Conservation (phyloP, 1,140 invertebrate species). For the Diorhabda carinulata region DNA sequence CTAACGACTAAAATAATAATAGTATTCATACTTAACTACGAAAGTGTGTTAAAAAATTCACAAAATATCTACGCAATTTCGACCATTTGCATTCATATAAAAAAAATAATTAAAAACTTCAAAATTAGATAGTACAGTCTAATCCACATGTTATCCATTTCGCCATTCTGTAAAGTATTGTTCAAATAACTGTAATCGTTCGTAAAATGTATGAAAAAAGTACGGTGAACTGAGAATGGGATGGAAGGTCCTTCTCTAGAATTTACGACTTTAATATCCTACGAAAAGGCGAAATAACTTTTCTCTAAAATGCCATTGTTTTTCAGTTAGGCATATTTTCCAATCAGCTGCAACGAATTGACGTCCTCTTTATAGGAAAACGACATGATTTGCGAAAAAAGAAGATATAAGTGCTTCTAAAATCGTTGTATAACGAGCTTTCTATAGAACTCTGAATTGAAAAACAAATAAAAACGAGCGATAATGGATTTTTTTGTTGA, state of each 20-base stretch:
- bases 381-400: slow-evolving; percentile 12
- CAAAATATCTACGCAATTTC: too few species aligned
- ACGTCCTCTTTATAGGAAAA: slow-evolving; percentile 13
- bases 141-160: too few species aligned
- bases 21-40: too few species aligned
- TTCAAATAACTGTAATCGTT: background rate
- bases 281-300: background rate
- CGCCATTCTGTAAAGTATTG: too few species aligned
- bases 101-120: too few species aligned
- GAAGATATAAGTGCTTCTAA: slow-evolving; percentile 27
- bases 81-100: too few species aligned
- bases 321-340: slow-evolving; percentile 19
- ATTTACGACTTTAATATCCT: slow-evolving; percentile 2
- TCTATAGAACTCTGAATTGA: slow-evolving; percentile 26
- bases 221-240: background rate
- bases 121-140: too few species aligned
- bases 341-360: slow-evolving; percentile 10
- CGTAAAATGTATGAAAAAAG: background rate
- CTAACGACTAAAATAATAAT: too few species aligned
- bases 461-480: slow-evolving; percentile 29
- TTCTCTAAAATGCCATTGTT: slow-evolving; percentile 10
- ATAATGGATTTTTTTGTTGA: slow-evolving; percentile 13
- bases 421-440: slow-evolving; percentile 22
- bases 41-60: too few species aligned
- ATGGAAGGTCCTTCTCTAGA: background rate